Evolutionary conservation across 2,797 vertebrate genomes (phyloP).

Genomic region (Synanceia verrucosa): DNA sequence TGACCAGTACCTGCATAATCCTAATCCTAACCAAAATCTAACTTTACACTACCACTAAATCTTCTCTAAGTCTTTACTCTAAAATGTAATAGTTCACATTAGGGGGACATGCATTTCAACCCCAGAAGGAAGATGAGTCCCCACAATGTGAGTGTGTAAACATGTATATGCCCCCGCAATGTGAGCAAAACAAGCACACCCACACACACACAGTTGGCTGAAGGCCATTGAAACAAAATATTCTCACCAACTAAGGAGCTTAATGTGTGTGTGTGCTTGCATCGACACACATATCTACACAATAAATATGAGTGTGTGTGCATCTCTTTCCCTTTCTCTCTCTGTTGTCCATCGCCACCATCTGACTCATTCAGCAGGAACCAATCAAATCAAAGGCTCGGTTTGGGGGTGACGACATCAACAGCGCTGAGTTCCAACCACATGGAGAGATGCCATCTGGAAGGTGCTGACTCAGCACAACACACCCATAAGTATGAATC

Average conservation of each 20-base stretch:
- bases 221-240: constrained; percentile 1
- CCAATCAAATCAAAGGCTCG: constrained; percentile 60
- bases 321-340: neutral
- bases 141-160: no score
- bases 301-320: neutral
- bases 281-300: neutral
- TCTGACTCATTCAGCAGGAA: constrained; percentile 49
- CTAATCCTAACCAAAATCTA: no score
- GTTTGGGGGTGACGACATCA: constrained; percentile 65
- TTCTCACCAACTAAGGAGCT: constrained; percentile 11
- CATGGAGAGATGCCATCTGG: constrained; percentile 75
- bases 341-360: constrained; percentile 32
- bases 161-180: no score
- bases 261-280: neutral
- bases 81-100: no score
- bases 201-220: neutral
- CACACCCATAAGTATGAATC: constrained; percentile 11
- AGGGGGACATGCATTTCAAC: no score
- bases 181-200: no score
- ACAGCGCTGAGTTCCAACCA: constrained; percentile 45
- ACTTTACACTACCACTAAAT: no score
- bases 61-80: no score
- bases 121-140: no score
- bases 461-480: constrained; percentile 74
- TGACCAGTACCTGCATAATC: no score